These are phyloP conservation scores for Meta bourneti DNA, from an alignment of 2,888 invertebrate genomes.

Conservation along the genomic window DNA sequence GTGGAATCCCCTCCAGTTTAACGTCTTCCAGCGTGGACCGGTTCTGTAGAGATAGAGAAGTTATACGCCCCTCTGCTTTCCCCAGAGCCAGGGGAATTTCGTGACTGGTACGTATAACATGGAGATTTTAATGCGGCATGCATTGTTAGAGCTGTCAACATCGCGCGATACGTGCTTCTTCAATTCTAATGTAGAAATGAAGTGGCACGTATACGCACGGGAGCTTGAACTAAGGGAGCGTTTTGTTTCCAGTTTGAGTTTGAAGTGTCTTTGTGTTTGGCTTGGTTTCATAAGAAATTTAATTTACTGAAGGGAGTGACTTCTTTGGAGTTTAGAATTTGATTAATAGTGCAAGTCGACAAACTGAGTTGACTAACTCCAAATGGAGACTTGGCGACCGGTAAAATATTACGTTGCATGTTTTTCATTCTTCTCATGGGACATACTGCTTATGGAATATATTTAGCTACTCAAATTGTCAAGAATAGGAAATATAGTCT, in stretches of 20 bases:
- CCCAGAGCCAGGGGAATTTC: neutral
- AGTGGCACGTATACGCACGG: neutral
- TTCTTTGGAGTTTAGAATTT: too few relatives aligned
- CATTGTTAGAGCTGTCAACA: constrained; percentile 67
- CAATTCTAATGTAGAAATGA: neutral
- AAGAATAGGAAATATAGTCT: too few relatives aligned
- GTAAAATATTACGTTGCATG: too few relatives aligned
- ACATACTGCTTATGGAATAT: too few relatives aligned
- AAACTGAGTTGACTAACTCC: too few relatives aligned
- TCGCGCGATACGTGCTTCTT: constrained; percentile 32
- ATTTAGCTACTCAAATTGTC: too few relatives aligned
- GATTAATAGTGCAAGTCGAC: too few relatives aligned
- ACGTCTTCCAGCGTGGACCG: neutral
- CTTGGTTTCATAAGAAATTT: too few relatives aligned
- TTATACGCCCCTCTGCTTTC: neutral
- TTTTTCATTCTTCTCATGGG: too few relatives aligned
- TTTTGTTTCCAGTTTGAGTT: neutral
- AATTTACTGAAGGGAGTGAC: too few relatives aligned
- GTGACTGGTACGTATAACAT: constrained; percentile 24
- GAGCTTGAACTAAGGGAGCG: neutral
- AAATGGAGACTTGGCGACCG: too few relatives aligned
- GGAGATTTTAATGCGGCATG: constrained; percentile 29
- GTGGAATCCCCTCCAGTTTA: constrained; percentile 31
- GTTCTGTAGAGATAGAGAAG: neutral
- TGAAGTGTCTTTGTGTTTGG: too few relatives aligned